Evolutionary conservation across 2,797 vertebrate genomes (phyloP).

Genomic region (Chelon labrosus): DNA sequence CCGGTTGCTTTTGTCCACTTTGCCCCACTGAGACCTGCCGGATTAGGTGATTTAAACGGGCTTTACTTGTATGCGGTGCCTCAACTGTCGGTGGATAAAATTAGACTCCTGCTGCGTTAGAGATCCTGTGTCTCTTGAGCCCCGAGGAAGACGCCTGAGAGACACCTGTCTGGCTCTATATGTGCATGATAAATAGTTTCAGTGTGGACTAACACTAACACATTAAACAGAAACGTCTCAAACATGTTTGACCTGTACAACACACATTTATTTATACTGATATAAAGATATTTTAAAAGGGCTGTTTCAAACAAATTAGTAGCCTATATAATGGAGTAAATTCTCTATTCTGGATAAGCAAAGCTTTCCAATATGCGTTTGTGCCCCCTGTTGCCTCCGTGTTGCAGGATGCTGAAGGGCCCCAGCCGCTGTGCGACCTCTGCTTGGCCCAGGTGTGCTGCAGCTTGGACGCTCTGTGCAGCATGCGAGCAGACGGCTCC

Average conservation of each 20-base stretch:
- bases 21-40: constrained; percentile 38
- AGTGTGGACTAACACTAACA: neutral
- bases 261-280: neutral
- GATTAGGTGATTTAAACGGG: constrained; percentile 74
- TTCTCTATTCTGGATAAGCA: no score
- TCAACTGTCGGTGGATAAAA: constrained; percentile 69
- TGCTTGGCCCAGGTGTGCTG: constrained; percentile 91
- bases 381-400: constrained; percentile 13
- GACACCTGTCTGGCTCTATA: constrained; percentile 4
- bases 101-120: constrained; percentile 63
- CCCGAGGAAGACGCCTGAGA: constrained; percentile 6
- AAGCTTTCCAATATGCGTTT: no score
- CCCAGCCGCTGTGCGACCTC: constrained; percentile 89
- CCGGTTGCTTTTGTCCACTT: constrained; percentile 40
- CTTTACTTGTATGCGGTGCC: constrained; percentile 54
- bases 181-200: neutral
- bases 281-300: neutral
- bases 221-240: neutral
- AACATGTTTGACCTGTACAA: neutral
- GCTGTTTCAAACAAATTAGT: neutral
- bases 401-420: constrained; percentile 88
- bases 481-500: constrained; percentile 90
- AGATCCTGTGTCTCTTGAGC: constrained; percentile 65
- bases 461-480: constrained; percentile 91
- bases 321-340: no score